Base-by-base conservation (phyloP, 2,888 invertebrate species). In the Andrena praecox region DNA sequence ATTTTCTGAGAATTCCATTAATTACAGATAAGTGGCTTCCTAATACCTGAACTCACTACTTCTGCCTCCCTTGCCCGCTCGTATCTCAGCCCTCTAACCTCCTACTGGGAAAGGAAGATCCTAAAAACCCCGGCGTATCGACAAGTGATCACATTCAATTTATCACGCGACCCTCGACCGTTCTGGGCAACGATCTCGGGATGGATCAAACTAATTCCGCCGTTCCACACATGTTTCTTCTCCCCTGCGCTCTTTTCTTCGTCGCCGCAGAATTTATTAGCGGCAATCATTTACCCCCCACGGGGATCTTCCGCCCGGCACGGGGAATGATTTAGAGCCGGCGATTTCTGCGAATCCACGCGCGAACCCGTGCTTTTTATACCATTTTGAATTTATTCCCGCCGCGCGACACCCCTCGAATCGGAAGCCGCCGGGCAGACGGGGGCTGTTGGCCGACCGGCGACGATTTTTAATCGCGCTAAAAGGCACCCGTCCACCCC, bases 351-450 rank as follows among this genome's bases (percentile, higher is more conserved):
- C 72, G 80, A 82, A 73, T 76, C 84, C 86, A 85, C 87, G 81
- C 79, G 59, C 31, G 62, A 56, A 56, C 35, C 42, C 24, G 75
- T n/a, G 52, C 80, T 85, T 80, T 82, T 82, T 77, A 69, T 62
- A 85, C 85, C 88, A 77, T 87, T 87, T 87, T 82, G 86, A 88
- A 91, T 90, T 89, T 91, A 89, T 90, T 80, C 20, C 42, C 73
- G 48, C 62, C 69, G n/a, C 69, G 59, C 66, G 35, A 59, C 75
- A 67, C 63, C 75, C 68, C 63, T 67, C 67, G 33, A 56, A 74
- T 74, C 67, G 35, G 67, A 62, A 63, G 73, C 70, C 24, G 27
- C n/a, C 29, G 35, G 16, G 35, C 48, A 29, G 69, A 48, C 50
- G 63, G 29, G 27, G n/a, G 48, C 4, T 31, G 10, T 31, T 33